Conservation (phyloP, 2,888 invertebrate species). For the Drosophila quinaria region DNA sequence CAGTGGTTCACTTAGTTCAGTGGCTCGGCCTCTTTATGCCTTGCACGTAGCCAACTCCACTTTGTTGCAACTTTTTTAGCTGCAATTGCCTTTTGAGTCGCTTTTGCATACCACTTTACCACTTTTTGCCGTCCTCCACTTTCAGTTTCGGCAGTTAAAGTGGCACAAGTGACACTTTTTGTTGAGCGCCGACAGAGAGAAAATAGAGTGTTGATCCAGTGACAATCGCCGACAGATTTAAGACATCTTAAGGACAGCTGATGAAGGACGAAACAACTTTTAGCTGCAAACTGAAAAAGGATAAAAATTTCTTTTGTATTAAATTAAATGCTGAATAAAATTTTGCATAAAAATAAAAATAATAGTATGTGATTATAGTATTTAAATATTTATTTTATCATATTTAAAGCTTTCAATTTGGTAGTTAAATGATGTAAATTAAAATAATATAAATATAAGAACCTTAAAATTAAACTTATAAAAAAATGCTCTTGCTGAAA, state of each 20-base stretch:
- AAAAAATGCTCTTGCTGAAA: too few relatives aligned
- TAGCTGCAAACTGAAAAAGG: background rate
- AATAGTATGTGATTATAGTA: too few relatives aligned
- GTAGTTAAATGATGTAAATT: background rate
- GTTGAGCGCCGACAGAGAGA: slow-evolving; percentile 9
- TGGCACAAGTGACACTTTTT: slow-evolving; percentile 48
- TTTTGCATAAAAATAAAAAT: too few relatives aligned
- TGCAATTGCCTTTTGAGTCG: slow-evolving; percentile 22
- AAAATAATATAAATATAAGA: too few relatives aligned
- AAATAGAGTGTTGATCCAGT: slow-evolving; percentile 11
- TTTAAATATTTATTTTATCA: too few relatives aligned
- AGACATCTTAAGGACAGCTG: background rate
- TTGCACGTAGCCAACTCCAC: slow-evolving; percentile 62
- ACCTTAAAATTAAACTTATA: too few relatives aligned
- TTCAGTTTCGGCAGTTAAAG: slow-evolving; percentile 51
- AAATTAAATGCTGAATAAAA: too few relatives aligned
- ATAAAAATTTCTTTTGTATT: background rate
- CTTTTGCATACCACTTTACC: slow-evolving; percentile 44
- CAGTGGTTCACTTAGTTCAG: slow-evolving; percentile 2
- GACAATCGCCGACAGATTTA: slow-evolving; percentile 34
- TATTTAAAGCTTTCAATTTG: background rate
- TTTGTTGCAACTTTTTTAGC: slow-evolving; percentile 36
- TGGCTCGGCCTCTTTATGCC: slow-evolving; percentile 49
- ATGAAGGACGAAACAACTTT: background rate
- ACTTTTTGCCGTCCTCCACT: slow-evolving; percentile 25